Percentiles rank a stretch among this genome's conserved stretches.
phyloP scores from a whole-genome alignment of 2,888 invertebrate genomes.

The Tanypteryx hageni region DNA sequence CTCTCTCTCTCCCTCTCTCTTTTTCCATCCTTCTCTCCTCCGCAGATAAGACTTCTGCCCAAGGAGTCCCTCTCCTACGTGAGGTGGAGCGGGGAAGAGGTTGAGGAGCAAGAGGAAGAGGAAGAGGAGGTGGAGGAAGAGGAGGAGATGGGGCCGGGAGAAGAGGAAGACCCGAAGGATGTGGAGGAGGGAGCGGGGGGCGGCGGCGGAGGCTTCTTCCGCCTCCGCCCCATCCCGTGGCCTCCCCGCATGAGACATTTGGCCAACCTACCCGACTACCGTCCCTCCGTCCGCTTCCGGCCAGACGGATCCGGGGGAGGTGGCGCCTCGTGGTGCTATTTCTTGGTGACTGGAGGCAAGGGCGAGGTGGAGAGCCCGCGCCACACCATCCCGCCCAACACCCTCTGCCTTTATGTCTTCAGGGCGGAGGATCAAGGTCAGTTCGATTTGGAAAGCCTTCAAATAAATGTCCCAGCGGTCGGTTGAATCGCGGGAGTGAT shows the following conservation, averaged over 20 bases:
- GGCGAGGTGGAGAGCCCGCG: slow-evolving; percentile 86
- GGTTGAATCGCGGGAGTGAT: background rate
- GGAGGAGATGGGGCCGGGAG: background rate
- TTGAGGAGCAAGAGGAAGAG: slow-evolving; percentile 25
- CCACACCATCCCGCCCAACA: slow-evolving; percentile 88
- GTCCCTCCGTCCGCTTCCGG: slow-evolving; percentile 68
- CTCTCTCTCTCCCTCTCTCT: background rate
- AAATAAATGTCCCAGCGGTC: background rate
- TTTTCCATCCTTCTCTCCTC: background rate
- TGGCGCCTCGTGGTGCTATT: slow-evolving; percentile 78
- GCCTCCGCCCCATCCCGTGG: slow-evolving; percentile 56
- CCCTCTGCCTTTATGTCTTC: slow-evolving; percentile 88
- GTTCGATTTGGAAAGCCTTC: slow-evolving; percentile 59
- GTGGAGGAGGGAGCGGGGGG: background rate
- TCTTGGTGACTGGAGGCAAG: slow-evolving; percentile 85
- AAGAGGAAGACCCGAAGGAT: background rate
- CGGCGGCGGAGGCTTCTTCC: slow-evolving; percentile 18
- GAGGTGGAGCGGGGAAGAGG: slow-evolving; percentile 51
- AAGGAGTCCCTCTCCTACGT: slow-evolving; percentile 46
- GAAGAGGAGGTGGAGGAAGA: background rate
- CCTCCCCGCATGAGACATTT: slow-evolving; percentile 41
- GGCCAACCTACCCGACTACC: slow-evolving; percentile 39
- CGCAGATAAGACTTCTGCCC: slow-evolving; percentile 57
- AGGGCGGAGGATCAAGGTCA: slow-evolving; percentile 74
- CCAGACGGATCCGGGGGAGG: slow-evolving; percentile 65